Conservation (phyloP, 2,113 vertebrate species). For the Poecile atricapillus region DNA sequence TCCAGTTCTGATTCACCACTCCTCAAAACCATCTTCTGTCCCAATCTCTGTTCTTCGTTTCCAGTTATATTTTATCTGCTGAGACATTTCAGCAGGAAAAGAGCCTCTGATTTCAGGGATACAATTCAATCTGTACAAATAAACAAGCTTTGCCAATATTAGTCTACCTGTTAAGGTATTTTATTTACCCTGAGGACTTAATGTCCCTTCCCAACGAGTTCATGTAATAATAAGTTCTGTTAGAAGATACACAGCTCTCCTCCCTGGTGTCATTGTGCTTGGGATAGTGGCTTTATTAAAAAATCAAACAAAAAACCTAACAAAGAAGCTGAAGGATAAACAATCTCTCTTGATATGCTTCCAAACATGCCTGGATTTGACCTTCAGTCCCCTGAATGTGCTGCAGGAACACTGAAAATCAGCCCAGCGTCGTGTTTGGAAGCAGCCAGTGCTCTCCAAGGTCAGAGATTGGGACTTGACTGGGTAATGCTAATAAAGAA, state of each 20-base stretch:
- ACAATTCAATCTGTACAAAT: background rate
- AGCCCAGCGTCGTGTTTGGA: accelerated
- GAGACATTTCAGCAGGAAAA: background rate
- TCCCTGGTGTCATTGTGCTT: background rate
- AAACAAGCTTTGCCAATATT: background rate
- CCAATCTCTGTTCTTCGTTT: background rate
- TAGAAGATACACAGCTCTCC: background rate
- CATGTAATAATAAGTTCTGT: background rate
- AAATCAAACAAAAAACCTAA: background rate
- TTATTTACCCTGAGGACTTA: background rate
- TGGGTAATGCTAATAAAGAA: background rate
- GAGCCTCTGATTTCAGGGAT: background rate
- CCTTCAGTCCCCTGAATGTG: background rate
- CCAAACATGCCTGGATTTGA: background rate
- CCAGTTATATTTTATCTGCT: background rate
- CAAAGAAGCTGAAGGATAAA: background rate
- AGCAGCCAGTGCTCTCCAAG: background rate
- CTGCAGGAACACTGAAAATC: background rate
- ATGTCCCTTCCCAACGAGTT: background rate
- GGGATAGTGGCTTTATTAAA: background rate
- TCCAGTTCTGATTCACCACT: background rate
- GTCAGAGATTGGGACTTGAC: background rate
- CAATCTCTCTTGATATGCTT: background rate
- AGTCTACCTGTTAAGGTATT: background rate
- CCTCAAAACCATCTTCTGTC: background rate